A percentile compares a stretch with the other conserved stretches of the same genome.
Evolutionary conservation across 53 echinoderm and acorn worm genomes (phyloP).

Genomic region (Paelopatides confundens): DNA sequence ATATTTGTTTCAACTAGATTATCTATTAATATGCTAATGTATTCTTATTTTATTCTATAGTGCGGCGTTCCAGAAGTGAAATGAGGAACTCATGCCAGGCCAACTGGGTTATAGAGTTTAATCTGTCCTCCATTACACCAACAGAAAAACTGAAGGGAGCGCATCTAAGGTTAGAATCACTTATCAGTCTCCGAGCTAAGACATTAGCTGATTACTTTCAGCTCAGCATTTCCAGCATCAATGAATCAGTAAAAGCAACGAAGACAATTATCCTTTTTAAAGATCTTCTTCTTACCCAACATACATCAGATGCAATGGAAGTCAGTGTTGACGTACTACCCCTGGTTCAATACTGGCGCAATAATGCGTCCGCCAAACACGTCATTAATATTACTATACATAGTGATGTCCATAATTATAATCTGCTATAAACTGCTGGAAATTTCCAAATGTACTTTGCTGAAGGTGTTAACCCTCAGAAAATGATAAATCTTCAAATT

Average conservation of each 20-base stretch:
- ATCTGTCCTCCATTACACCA: constrained; percentile 75
- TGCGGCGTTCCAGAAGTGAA: not conserved
- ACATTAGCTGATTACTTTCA: constrained; percentile 16
- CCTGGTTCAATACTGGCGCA: constrained; percentile 40
- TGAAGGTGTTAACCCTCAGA: too few relatives aligned
- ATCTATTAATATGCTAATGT: not conserved
- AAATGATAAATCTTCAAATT: too few relatives aligned
- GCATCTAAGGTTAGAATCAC: constrained; percentile 75
- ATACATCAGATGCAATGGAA: not conserved
- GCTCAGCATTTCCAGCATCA: not conserved
- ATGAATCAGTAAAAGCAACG: not conserved
- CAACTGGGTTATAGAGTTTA: constrained; percentile 43
- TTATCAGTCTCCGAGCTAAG: constrained; percentile 9
- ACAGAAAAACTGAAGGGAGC: constrained; percentile 81
- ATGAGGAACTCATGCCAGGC: constrained; percentile 4
- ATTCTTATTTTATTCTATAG: not conserved
- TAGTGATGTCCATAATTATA: too few relatives aligned
- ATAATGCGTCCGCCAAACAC: not conserved
- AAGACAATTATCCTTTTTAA: not conserved
- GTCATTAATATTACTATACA: not conserved
- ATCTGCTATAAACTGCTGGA: too few relatives aligned
- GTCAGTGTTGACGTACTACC: constrained; percentile 63
- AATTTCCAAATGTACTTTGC: too few relatives aligned
- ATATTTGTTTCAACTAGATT: too few relatives aligned
- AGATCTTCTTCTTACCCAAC: not conserved